Evolutionary conservation across 2,113 vertebrate species (phyloP), one percentile per base, ranked within the genome.

Genomic region (Oryzias woworae): DNA sequence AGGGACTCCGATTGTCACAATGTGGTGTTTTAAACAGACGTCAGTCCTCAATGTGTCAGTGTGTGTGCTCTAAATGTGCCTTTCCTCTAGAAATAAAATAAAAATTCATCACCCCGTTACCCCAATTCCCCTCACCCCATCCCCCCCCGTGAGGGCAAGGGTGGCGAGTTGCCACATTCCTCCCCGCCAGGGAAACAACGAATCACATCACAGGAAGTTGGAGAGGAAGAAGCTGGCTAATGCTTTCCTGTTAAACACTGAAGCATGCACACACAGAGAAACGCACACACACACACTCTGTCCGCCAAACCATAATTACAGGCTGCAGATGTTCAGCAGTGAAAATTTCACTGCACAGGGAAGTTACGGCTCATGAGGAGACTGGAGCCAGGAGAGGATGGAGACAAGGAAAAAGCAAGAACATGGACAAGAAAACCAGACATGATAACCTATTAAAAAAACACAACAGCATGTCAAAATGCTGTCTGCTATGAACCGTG

Each of bases 251-350:
- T 71, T 43, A 67, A 58, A 66, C 57, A 73, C 58, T 41, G 16
- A 58, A 63, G 55, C 66, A 59, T 71, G 43, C 58, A 45, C 56
- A 0, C 69, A 44, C 22, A 0, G 45, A 53, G 23, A 31, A 47
- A 69, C 15, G 4, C 45, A 1, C 1, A 36, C 45, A 1, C 1
- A 36, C 59, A 61, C 44, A 22, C 47, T 7, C 66, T 44, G 24
- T 4, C 58, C 12, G 48, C 69, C 71, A 82, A 53, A 78, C 77
- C 78, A 83, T 79, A 79, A 81, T 83, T 78, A 83, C 60, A 78
- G 75, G 60, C 59, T 81, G 53, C 57, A 70, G 67, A 81, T 71
- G 59, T 69, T 77, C 51, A 52, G 52, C 54, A 62, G 55, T 68
- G 63, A 53, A 71, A 71, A 41, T 61, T 75, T 77, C 62, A 66